A percentile compares a stretch with the other conserved stretches of the same genome.
phyloP scores from a whole-genome alignment of 2,888 invertebrate genomes.

The Cryptophagus acutangulus region DNA sequence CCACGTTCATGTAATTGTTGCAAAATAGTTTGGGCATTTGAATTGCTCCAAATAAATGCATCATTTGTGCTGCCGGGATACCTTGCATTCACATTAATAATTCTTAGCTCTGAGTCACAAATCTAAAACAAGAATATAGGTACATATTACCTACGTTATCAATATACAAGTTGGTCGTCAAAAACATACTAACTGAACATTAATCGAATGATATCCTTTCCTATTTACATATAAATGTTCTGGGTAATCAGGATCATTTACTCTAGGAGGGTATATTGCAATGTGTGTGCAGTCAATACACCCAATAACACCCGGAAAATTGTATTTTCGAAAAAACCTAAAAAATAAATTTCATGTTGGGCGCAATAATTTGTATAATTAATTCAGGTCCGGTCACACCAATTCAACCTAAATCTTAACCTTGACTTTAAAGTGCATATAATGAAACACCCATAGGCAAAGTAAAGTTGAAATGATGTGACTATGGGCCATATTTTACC shows the following conservation, averaged over 20 bases:
- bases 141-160: background rate
- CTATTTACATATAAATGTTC: constrained; percentile 32
- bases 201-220: constrained; percentile 32
- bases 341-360: background rate
- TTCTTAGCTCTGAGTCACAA: constrained; percentile 13
- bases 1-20: constrained; percentile 6
- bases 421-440: too few species aligned
- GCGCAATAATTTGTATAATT: too few species aligned
- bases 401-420: too few species aligned
- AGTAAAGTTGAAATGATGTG: background rate
- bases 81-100: constrained; percentile 14
- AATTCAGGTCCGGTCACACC: too few species aligned
- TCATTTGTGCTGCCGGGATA: constrained; percentile 15
- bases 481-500: constrained; percentile 8
- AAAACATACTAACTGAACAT: too few species aligned
- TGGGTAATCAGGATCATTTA: too few species aligned
- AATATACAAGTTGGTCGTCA: constrained; percentile 27
- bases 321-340: constrained; percentile 15
- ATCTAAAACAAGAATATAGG: constrained; percentile 3
- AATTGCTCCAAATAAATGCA: constrained; percentile 12
- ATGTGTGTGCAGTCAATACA: constrained; percentile 32
- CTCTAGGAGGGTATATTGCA: constrained; percentile 26
- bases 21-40: constrained; percentile 3
- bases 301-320: constrained; percentile 24
- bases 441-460: background rate